Conservation (phyloP, 2,797 vertebrate species). For the Xerus rutilus region DNA sequence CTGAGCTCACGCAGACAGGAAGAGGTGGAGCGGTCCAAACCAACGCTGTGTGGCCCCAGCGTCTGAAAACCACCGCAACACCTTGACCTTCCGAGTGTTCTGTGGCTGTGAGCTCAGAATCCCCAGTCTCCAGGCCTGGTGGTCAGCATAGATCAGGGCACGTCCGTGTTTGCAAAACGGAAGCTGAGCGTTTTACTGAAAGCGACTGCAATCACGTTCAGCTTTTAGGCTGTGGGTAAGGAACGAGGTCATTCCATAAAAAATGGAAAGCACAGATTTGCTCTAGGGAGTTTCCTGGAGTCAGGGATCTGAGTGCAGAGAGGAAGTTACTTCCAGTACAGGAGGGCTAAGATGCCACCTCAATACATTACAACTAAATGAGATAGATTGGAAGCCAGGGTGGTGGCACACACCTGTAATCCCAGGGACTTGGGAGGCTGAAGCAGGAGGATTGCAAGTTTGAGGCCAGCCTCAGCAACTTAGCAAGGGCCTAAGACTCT, state of each 20-base stretch:
- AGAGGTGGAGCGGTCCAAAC: neutral
- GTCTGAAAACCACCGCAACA: rapidly evolving
- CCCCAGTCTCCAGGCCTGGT: neutral
- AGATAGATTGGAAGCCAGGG: neutral
- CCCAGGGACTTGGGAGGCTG: too few relatives aligned
- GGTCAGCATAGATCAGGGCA: neutral
- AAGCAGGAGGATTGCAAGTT: too few relatives aligned
- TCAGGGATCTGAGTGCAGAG: neutral
- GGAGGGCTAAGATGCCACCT: neutral
- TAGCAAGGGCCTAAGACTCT: too few relatives aligned
- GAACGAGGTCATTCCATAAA: constrained; percentile 71
- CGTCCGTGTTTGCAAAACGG: neutral
- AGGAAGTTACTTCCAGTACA: constrained; percentile 5
- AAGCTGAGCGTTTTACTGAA: constrained; percentile 59
- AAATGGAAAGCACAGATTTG: constrained; percentile 74
- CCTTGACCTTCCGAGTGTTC: neutral
- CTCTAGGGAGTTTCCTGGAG: constrained; percentile 48
- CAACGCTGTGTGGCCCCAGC: neutral
- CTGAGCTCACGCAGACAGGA: neutral
- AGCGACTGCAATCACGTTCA: neutral
- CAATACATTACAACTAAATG: neutral
- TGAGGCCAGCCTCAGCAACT: too few relatives aligned
- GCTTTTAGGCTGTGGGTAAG: constrained; percentile 2
- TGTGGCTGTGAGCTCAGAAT: neutral
- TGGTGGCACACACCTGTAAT: too few relatives aligned